Evolutionary conservation across 92 coral and sea anemone species (phyloP), one percentile per base, ranked within the genome.

Genomic region (Palythoa grandiflora): DNA sequence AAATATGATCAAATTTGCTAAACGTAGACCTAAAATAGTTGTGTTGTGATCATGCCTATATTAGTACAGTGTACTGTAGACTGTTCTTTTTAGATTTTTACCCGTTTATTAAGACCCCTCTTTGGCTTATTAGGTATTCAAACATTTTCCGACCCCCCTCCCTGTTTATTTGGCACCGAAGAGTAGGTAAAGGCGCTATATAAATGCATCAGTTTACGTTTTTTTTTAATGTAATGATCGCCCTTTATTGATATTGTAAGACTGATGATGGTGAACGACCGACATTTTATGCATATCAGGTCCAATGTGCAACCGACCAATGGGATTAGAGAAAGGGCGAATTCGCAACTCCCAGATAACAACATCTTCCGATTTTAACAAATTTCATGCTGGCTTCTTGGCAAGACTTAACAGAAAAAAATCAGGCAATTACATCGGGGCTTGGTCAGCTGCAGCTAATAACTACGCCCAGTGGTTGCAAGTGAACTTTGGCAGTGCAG

Each of bases 251-350:
- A 28, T 28, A 28, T 28, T 28, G 28, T 28, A 28, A 28, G 38
- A 21, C 3, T 20, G 38, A 4, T n/a, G 39, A 36, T 77, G 7
- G 17, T 19, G 38, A 51, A 75, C 39, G 40, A 19, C 20, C 38
- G n/a, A 38, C 4, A 11, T 0, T 39, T 44, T 80, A 28, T 68
- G 9, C 19, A 83, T 20, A 76, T 1, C 48, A 95, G 98, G 92
- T 10, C 78, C 85, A 17, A 88, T 92, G 83, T 95, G 98, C 79
- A 93, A 93, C 89, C 90, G 89, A 15, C 98, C 93, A 47, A 91
- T 96, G 91, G 98, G 98, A 71, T 78, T 96, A 93, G 94, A 95
- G 87, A 83, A 91, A 7, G 96, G 96, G 3, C 84, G 94, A 38
- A 94, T 94, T 66, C 85, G 81, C 55, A 87, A 91, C 93, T 60